A percentile compares a stretch with the other conserved stretches of the same genome.
Conservation (phyloP, 2,797 vertebrate species). For the Notamacropus eugenii region DNA sequence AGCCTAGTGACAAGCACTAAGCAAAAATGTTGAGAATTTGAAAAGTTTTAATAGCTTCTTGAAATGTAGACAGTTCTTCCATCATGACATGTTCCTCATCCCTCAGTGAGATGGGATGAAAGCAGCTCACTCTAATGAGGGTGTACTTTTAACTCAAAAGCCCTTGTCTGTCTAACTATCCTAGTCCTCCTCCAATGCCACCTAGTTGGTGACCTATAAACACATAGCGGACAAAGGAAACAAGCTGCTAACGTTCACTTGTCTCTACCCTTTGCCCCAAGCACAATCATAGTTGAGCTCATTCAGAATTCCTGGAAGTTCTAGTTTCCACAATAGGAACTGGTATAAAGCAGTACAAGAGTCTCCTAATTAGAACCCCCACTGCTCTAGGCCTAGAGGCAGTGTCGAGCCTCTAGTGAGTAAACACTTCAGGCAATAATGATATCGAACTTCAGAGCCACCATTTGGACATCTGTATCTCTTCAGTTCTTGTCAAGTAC, state of each 20-base stretch:
- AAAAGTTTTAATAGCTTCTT: conserved; percentile 23
- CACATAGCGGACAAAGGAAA: conserved; percentile 22
- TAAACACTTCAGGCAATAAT: conserved; percentile 15
- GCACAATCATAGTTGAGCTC: conserved; percentile 51
- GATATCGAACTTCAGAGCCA: not conserved
- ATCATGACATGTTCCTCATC: conserved; percentile 25
- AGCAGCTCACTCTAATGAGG: not conserved
- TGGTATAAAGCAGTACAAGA: not conserved
- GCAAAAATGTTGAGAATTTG: conserved; percentile 26
- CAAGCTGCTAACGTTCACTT: conserved; percentile 1
- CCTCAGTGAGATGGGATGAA: not conserved
- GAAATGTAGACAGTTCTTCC: conserved; percentile 41
- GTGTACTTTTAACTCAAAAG: conserved; percentile 6
- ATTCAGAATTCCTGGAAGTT: conserved; percentile 54
- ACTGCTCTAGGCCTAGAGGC: not conserved
- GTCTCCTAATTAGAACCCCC: not conserved
- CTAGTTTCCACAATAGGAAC: conserved; percentile 22
- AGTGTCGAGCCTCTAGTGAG: not conserved
- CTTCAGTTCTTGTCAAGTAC: conserved; percentile 17
- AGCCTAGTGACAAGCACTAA: conserved; percentile 24
- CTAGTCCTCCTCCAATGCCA: not conserved
- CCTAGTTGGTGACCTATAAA: conserved; percentile 9
- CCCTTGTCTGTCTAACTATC: conserved; percentile 30
- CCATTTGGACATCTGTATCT: not conserved
- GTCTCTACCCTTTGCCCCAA: conserved; percentile 56